These are phyloP conservation scores for Elymnias hypermnestra DNA, from an alignment of 1,140 invertebrate genomes.

Conservation along the genomic window DNA sequence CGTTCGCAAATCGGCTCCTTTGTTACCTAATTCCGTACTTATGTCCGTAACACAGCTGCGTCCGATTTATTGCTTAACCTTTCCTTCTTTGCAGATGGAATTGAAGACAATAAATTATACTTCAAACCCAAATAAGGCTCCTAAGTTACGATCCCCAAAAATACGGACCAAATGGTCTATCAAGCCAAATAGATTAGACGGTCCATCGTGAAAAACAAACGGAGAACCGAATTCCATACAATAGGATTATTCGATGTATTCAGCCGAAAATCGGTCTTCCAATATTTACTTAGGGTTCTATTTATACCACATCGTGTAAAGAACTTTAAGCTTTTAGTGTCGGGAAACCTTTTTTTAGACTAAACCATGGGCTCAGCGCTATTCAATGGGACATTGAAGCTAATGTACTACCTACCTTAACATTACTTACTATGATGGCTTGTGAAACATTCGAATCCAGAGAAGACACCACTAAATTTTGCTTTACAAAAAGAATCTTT, in stretches of 20 bases:
- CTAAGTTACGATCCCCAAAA: constrained; percentile 61
- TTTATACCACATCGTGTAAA: constrained; percentile 19
- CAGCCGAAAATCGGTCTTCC: constrained; percentile 20
- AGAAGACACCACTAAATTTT: too few relatives aligned
- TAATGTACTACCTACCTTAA: neutral
- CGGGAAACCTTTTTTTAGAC: constrained; percentile 8
- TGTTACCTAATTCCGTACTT: constrained; percentile 68
- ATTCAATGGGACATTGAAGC: neutral
- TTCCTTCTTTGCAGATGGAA: constrained; percentile 66
- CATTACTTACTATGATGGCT: too few relatives aligned
- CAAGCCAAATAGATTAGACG: constrained; percentile 58
- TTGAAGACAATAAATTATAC: constrained; percentile 73
- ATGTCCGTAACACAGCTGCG: constrained; percentile 66
- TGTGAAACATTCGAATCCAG: too few relatives aligned
- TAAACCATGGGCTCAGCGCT: neutral
- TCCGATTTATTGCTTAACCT: constrained; percentile 73
- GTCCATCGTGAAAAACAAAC: constrained; percentile 30
- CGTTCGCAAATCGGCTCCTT: constrained; percentile 58
- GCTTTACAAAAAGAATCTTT: too few relatives aligned
- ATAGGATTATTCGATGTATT: constrained; percentile 19
- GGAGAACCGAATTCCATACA: constrained; percentile 17
- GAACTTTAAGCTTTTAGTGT: constrained; percentile 15
- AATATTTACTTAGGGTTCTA: constrained; percentile 24
- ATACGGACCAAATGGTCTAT: constrained; percentile 61
- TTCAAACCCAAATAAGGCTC: constrained; percentile 68